Percentiles rank a stretch among this genome's conserved stretches.
Evolutionary conservation across 2,113 vertebrate species (phyloP).

Genomic region (Parus major): DNA sequence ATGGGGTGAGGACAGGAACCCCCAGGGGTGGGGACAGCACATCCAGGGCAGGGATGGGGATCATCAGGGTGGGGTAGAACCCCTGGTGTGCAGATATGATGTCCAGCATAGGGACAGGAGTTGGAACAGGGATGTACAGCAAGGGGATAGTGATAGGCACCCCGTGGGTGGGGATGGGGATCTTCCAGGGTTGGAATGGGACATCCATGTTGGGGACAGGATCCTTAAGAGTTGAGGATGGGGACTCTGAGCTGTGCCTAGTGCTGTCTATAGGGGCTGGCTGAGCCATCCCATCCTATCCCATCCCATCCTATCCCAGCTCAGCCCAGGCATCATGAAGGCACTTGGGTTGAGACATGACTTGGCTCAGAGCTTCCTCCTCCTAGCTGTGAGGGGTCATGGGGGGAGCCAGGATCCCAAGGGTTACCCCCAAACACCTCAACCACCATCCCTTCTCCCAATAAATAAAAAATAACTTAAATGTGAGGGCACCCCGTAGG

Average conservation of each 20-base stretch:
- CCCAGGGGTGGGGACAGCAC: background rate
- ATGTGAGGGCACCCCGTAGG: background rate
- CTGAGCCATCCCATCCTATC: background rate
- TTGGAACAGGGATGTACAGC: background rate
- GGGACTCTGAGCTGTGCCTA: background rate
- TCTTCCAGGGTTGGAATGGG: background rate
- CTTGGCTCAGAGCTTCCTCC: background rate
- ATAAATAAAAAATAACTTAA: slow-evolving; percentile 65
- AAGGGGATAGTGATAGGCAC: background rate
- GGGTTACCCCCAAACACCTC: background rate
- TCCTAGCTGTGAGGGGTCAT: background rate
- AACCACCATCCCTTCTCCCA: background rate
- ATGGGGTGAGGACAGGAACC: no score
- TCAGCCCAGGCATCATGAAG: background rate
- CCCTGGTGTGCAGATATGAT: background rate
- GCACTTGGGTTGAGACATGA: background rate
- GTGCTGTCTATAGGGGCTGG: background rate
- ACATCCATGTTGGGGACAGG: background rate
- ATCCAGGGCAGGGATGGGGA: background rate
- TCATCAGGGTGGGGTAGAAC: background rate
- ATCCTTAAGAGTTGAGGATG: background rate
- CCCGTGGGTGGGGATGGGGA: background rate
- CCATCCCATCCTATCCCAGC: background rate
- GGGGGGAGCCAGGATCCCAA: background rate
- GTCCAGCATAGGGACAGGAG: no score